Conservation (phyloP, 2,113 vertebrate genomes). For the Scomber japonicus region DNA sequence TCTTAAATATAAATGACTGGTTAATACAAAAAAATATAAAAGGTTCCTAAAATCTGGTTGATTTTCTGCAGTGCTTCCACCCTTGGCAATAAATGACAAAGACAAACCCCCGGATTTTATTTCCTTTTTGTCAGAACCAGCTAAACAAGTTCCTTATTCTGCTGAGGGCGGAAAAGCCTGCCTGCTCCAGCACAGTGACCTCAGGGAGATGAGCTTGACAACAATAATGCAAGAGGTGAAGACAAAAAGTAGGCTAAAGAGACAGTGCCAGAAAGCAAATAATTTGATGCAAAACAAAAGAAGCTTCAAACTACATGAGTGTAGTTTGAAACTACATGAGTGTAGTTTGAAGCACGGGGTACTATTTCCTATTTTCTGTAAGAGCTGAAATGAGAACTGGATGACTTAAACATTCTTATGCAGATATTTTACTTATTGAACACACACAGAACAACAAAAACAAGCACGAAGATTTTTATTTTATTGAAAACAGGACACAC, state of each 20-base stretch:
- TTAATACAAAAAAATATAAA: background rate
- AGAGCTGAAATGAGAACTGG: background rate
- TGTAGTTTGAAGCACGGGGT: background rate
- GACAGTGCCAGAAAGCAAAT: background rate
- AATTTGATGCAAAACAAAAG: background rate
- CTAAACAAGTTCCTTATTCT: constrained; percentile 80
- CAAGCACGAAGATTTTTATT: constrained; percentile 61
- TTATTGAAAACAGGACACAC: constrained; percentile 70
- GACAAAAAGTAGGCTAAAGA: constrained; percentile 34
- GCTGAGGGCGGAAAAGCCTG: constrained; percentile 67
- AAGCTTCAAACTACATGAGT: too few species aligned
- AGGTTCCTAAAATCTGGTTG: constrained; percentile 27
- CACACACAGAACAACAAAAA: constrained; percentile 25
- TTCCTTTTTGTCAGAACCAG: constrained; percentile 84
- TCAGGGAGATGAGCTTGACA: constrained; percentile 62
- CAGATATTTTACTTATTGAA: background rate
- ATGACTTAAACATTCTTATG: background rate
- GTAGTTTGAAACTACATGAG: background rate
- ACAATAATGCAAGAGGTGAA: constrained; percentile 58
- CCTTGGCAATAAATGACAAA: constrained; percentile 58
- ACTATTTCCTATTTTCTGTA: background rate
- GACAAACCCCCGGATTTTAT: constrained; percentile 80
- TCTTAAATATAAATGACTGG: background rate
- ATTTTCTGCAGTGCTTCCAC: constrained; percentile 49
- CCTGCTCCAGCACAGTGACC: constrained; percentile 70